Percentiles rank a stretch among this genome's conserved stretches.
phyloP scores from a whole-genome alignment of 53 echinoderm and acorn worm genomes.

The Astropecten irregularis region DNA sequence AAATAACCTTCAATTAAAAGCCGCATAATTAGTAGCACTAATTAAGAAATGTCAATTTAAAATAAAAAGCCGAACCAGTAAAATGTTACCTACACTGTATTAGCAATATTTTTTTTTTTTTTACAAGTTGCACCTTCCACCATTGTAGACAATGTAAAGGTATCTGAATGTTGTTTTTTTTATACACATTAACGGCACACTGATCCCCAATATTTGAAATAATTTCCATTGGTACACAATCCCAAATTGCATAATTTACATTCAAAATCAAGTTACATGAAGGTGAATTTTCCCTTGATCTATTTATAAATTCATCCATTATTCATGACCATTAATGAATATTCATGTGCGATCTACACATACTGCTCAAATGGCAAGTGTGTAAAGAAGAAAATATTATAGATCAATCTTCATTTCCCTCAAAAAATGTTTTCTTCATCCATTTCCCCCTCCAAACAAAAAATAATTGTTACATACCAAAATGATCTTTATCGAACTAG shows the following conservation, averaged over 20 bases:
- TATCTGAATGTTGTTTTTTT: neutral
- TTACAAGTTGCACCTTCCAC: neutral
- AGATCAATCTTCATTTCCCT: too few species aligned
- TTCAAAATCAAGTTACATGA: neutral
- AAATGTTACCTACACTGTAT: neutral
- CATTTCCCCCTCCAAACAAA: too few species aligned
- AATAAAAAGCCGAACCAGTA: conserved; percentile 1
- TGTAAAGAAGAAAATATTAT: too few species aligned
- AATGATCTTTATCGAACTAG: too few species aligned
- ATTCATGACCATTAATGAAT: too few species aligned
- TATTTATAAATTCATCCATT: too few species aligned
- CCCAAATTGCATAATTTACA: neutral
- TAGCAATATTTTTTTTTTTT: neutral
- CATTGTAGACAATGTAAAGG: neutral
- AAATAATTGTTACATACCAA: too few species aligned
- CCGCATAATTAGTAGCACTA: conserved; percentile 1
- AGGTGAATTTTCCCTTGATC: too few species aligned
- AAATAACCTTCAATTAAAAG: conserved; percentile 13
- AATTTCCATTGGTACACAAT: neutral
- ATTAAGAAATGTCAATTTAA: neutral
- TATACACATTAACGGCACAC: neutral
- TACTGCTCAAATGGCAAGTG: too few species aligned
- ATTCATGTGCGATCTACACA: too few species aligned
- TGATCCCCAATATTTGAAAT: neutral
- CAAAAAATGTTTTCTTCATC: too few species aligned